These are phyloP conservation scores for Urocitellus parryii DNA, from an alignment of 2,113 vertebrate genomes.

Conservation along the genomic window DNA sequence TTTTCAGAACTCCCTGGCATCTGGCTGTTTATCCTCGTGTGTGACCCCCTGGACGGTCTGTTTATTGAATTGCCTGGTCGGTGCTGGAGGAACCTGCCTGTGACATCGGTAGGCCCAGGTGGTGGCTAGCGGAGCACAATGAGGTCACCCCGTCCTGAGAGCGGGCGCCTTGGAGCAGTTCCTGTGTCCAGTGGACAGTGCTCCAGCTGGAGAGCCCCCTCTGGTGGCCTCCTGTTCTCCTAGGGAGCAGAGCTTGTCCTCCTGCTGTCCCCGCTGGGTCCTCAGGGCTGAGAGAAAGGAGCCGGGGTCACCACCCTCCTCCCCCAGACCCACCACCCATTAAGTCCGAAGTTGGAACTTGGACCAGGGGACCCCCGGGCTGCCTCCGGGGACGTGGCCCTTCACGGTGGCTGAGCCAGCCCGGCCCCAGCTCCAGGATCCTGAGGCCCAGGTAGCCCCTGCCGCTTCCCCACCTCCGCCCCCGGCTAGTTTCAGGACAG, in stretches of 20 bases:
- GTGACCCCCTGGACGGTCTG: no score
- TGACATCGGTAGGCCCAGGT: conserved; percentile 17
- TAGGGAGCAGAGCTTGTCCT: neutral
- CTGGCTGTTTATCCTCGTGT: neutral
- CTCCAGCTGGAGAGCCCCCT: neutral
- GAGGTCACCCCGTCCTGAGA: neutral
- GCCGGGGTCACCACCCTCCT: no score
- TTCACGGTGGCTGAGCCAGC: no score
- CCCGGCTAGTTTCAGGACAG: conserved; percentile 40
- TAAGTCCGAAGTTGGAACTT: no score
- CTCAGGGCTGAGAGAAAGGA: no score
- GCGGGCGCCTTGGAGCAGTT: neutral
- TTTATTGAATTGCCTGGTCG: no score
- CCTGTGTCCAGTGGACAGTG: neutral
- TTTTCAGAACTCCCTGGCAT: conserved; percentile 30
- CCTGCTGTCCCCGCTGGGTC: neutral
- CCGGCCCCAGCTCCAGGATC: no score
- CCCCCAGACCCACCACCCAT: no score
- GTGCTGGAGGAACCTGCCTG: neutral
- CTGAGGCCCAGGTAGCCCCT: no score
- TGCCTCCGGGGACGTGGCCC: no score
- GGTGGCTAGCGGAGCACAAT: neutral
- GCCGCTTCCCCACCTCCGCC: neutral
- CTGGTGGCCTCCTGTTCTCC: neutral
- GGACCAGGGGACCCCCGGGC: no score